Evolutionary conservation across 2,113 vertebrate genomes (phyloP).

Genomic region (Odontesthes bonariensis): DNA sequence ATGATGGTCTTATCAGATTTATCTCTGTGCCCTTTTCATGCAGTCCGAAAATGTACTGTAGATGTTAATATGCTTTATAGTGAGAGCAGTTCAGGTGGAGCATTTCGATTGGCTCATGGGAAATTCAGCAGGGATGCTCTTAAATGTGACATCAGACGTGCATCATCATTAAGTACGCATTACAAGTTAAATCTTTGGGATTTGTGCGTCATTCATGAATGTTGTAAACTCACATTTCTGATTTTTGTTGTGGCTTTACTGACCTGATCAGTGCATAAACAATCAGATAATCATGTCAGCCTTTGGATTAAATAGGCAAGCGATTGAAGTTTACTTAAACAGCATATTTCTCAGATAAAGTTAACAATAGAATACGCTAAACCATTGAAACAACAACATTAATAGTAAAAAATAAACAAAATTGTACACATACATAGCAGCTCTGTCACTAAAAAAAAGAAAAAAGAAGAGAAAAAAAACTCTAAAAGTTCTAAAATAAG

Average conservation of each 20-base stretch:
- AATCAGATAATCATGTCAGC: constrained; percentile 5
- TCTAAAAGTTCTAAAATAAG: too few species aligned
- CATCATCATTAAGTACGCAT: constrained; percentile 57
- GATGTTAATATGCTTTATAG: constrained; percentile 34
- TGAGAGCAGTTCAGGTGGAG: constrained; percentile 12
- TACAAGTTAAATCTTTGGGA: constrained; percentile 55
- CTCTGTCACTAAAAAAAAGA: too few species aligned
- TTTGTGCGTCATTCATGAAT: constrained; percentile 67
- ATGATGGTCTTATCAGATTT: constrained; percentile 32
- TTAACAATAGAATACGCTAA: too few species aligned
- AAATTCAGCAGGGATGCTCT: constrained; percentile 53
- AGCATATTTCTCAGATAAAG: too few species aligned
- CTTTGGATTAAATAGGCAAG: background rate
- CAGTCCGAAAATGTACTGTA: constrained; percentile 24
- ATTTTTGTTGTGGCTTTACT: constrained; percentile 12
- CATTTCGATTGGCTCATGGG: constrained; percentile 40
- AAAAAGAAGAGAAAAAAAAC: too few species aligned
- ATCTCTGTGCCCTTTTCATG: constrained; percentile 20
- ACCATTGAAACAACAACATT: too few species aligned
- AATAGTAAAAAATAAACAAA: too few species aligned
- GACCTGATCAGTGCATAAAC: constrained; percentile 1
- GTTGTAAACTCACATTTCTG: constrained; percentile 21
- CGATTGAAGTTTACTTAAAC: background rate
- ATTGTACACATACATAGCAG: too few species aligned
- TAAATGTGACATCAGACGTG: constrained; percentile 62